phyloP scores from a whole-genome alignment of 2,113 vertebrate species.

The Clupea harengus region DNA sequence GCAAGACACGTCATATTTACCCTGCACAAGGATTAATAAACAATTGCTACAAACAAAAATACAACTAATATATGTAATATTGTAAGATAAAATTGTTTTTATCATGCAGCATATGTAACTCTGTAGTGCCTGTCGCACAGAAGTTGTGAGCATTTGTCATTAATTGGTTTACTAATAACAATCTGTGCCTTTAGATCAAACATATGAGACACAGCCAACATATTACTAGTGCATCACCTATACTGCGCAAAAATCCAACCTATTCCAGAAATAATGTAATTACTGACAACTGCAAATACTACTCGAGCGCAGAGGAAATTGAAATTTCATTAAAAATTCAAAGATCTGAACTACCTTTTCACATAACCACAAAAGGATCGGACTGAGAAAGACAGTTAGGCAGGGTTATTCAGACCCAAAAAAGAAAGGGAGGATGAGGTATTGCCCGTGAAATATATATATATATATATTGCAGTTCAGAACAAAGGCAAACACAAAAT shows the following conservation, averaged over 20 bases:
- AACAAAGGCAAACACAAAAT: neutral
- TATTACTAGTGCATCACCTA: neutral
- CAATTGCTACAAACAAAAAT: neutral
- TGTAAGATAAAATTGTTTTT: neutral
- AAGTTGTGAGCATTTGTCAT: neutral
- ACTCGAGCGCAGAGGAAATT: neutral
- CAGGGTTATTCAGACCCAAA: neutral
- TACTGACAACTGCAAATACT: neutral
- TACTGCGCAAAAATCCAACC: neutral
- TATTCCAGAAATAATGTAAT: neutral
- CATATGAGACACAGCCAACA: neutral
- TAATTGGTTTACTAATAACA: neutral
- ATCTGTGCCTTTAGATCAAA: neutral
- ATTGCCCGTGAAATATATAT: neutral
- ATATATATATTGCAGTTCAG: neutral
- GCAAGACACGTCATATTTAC: neutral
- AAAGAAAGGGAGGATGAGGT: neutral
- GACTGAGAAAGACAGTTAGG: neutral
- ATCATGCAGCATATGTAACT: neutral
- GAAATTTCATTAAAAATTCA: neutral
- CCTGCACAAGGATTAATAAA: neutral
- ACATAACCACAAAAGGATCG: neutral
- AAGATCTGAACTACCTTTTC: neutral
- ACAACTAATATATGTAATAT: neutral
- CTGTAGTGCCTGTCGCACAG: neutral